Evolutionary conservation across 2,797 vertebrate species (phyloP).

Genomic region (Enteromius paludinosus): DNA sequence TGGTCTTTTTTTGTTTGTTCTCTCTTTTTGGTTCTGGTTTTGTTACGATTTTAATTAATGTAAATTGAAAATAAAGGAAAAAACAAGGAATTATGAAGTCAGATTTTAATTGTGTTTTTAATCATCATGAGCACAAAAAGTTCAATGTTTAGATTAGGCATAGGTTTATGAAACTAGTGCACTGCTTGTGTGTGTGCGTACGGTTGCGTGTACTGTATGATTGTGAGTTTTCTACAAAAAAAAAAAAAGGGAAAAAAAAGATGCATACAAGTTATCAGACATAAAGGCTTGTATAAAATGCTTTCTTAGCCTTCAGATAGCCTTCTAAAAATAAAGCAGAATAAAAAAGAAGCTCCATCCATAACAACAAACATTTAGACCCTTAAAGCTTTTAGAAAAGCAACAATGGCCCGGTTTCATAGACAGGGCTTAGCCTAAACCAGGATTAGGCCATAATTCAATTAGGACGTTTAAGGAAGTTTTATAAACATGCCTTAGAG

Average conservation of each 20-base stretch:
- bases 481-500: too few species aligned
- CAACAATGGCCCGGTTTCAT: neutral
- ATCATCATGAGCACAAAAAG: slow-evolving; percentile 56
- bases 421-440: too few species aligned
- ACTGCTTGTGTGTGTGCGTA: slow-evolving; percentile 35
- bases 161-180: neutral
- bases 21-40: slow-evolving; percentile 74
- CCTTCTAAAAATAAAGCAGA: slow-evolving; percentile 6
- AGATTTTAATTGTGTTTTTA: slow-evolving; percentile 75
- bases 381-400: neutral
- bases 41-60: slow-evolving; percentile 85
- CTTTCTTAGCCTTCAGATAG: neutral
- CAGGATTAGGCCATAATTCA: too few species aligned
- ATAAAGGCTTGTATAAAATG: neutral
- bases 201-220: neutral
- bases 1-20: slow-evolving; percentile 67
- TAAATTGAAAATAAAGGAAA: slow-evolving; percentile 88
- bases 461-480: too few species aligned
- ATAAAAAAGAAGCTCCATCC: neutral
- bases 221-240: neutral
- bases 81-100: slow-evolving; percentile 76
- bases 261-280: neutral
- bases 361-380: neutral
- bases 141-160: slow-evolving; percentile 54
- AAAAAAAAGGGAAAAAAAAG: too few species aligned